A percentile compares a stretch with the other conserved stretches of the same genome.
Conservation (phyloP, 2,113 vertebrate species). For the Amblyopsis rosae region DNA sequence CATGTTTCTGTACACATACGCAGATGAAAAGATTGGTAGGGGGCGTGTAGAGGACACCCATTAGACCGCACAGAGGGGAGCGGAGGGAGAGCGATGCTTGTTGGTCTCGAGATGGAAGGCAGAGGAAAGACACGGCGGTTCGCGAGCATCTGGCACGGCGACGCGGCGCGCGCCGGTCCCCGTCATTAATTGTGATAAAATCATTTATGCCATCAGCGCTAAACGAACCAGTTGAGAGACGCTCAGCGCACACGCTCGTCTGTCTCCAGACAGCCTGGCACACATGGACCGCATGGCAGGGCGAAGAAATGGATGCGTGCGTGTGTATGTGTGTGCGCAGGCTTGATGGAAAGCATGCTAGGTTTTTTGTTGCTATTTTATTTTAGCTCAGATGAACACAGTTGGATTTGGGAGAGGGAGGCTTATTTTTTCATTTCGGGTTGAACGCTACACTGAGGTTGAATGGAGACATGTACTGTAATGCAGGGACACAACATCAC, state of each 20-base stretch:
- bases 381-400: slow-evolving; percentile 18
- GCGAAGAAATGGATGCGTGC: neutral
- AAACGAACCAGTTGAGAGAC: slow-evolving; percentile 96
- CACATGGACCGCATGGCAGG: slow-evolving; percentile 9
- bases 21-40: slow-evolving; percentile 74
- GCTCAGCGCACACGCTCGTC: slow-evolving; percentile 50
- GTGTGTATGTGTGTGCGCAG: slow-evolving; percentile 34
- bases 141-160: slow-evolving; percentile 95
- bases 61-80: slow-evolving; percentile 72
- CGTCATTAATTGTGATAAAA: slow-evolving; percentile 99
- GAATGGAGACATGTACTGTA: slow-evolving; percentile 19
- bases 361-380: slow-evolving; percentile 16
- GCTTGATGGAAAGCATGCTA: slow-evolving; percentile 39
- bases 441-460: slow-evolving; percentile 12
- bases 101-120: slow-evolving; percentile 80
- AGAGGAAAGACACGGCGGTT: slow-evolving; percentile 86
- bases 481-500: slow-evolving; percentile 35
- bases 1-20: slow-evolving; percentile 34
- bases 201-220: slow-evolving; percentile 99
- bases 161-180: slow-evolving; percentile 88
- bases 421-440: neutral
- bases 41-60: slow-evolving; percentile 91
- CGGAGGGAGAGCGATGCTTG: slow-evolving; percentile 59
- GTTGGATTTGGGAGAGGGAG: slow-evolving; percentile 2
- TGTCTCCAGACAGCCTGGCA: slow-evolving; percentile 46